phyloP scores from a whole-genome alignment of 2,113 vertebrate species.

The Helogale parvula region DNA sequence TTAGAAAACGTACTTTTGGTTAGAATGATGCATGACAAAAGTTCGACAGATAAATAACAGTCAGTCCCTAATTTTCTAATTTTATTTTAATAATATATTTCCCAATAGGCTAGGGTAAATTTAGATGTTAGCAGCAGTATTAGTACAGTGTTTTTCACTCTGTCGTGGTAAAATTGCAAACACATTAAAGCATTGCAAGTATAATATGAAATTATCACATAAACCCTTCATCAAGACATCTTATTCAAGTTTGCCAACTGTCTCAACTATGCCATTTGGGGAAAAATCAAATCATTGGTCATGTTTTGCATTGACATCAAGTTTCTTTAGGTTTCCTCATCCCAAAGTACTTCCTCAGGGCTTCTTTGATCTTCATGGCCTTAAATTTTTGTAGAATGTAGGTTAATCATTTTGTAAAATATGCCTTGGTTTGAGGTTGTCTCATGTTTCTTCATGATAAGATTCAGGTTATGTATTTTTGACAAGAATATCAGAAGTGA shows the following conservation, averaged over 20 bases:
- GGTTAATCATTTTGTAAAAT: neutral
- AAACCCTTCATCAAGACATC: neutral
- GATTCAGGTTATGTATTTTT: neutral
- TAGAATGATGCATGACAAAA: neutral
- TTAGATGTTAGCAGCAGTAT: neutral
- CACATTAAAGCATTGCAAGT: neutral
- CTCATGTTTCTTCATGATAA: neutral
- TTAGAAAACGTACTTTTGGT: neutral
- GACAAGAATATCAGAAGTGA: neutral
- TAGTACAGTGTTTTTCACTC: neutral
- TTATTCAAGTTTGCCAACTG: neutral
- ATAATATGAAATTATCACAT: neutral
- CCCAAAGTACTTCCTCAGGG: neutral
- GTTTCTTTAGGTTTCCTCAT: neutral
- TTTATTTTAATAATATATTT: slow-evolving; percentile 4
- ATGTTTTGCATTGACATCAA: neutral
- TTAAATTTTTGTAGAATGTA: neutral
- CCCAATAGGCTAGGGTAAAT: neutral
- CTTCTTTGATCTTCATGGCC: neutral
- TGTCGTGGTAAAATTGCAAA: neutral
- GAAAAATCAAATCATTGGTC: neutral
- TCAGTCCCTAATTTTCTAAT: neutral
- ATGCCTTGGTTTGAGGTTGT: neutral
- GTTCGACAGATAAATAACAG: neutral
- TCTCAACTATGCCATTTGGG: neutral